Evolutionary conservation across 2,113 vertebrate genomes (phyloP), one percentile per base, ranked within the genome.

Genomic region (Scartelaos histophorus): DNA sequence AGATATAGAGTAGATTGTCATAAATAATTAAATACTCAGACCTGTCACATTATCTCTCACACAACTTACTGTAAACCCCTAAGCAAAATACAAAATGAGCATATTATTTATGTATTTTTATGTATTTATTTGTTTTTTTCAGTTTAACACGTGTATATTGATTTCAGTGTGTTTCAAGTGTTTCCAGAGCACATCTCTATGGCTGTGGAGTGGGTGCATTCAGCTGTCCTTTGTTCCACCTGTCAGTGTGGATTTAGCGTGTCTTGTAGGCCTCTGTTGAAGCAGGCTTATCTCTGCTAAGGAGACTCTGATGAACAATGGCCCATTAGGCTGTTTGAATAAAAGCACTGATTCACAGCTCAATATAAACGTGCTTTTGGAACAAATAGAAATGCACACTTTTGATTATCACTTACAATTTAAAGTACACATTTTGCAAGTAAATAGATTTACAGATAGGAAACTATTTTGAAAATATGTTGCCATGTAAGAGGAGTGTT

Each of bases 171-270:
- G n/a, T n/a, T n/a, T n/a, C n/a, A 17, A 38, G 61, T 76, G 72
- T 71, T 66, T 67, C 67, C 67, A 84, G 69, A 71, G 70, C 81
- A 91, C 88, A 85, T 82, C 83, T 90, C 86, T 46, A 87, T 88
- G 85, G 83, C 82, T 78, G 77, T 71, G 25, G 68, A 12, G 78
- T 78, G 75, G 71, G 81, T 76, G 78, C 72, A 87, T 89, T 89
- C 66, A 86, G 47, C 70, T 54, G 73, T 78, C 85, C 83, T 92
- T 93, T 94, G 92, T 93, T 93, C 89, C 92, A 93, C 87, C 90
- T 93, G 94, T 93, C 94, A 94, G 74, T 90, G 85, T 88, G 88
- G 86, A 93, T 94, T 94, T 93, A 88, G 74, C 73, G 81, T 78
- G 78, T 67, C 80, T 85, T 82, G 85, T 92, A 91, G 88, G 83